Conservation (phyloP, 1,140 invertebrate species). For the Sitobion miscanthi region DNA sequence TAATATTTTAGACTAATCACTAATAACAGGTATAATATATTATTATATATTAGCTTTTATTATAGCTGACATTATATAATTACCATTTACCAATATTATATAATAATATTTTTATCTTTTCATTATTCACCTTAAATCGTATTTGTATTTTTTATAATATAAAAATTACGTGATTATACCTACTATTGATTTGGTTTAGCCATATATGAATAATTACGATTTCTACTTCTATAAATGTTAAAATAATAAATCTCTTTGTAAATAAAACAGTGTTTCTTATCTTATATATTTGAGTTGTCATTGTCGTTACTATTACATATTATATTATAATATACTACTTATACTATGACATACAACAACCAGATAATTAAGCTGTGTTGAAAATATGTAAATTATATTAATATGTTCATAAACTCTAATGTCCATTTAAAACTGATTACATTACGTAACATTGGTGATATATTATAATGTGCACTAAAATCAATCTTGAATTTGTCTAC, state of each 20-base stretch:
- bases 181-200: background rate
- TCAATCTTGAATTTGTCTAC: background rate
- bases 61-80: background rate
- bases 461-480: background rate
- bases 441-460: background rate
- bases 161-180: background rate
- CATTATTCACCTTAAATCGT: background rate
- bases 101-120: constrained; percentile 4
- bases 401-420: background rate
- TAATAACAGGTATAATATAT: background rate
- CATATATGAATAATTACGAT: background rate
- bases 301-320: background rate
- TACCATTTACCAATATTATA: background rate
- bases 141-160: background rate
- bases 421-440: constrained; percentile 1
- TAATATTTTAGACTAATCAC: background rate
- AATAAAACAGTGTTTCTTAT: background rate
- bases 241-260: background rate
- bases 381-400: background rate
- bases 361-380: background rate
- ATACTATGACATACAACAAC: background rate
- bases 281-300: background rate
- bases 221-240: background rate
- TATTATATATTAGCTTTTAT: too few relatives aligned
- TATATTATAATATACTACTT: background rate